These are phyloP conservation scores for Atopsyche davidsoni DNA, from an alignment of 1,140 invertebrate genomes.

Conservation along the genomic window DNA sequence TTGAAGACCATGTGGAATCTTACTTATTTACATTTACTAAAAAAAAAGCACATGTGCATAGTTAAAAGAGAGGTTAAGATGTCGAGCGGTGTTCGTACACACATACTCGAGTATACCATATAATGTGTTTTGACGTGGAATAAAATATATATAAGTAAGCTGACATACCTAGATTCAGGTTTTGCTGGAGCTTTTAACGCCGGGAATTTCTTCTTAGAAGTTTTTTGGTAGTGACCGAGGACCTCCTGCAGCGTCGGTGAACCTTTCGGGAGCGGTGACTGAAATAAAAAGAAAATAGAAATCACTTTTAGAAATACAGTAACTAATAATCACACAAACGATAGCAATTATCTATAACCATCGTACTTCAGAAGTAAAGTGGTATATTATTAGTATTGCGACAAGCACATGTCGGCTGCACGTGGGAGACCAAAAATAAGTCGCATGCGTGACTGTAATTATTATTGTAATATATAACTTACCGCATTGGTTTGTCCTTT, in stretches of 20 bases:
- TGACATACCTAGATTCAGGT: conserved; percentile 6
- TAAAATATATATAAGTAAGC: conserved; percentile 8
- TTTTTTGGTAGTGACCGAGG: conserved; percentile 45
- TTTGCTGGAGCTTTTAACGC: conserved; percentile 27
- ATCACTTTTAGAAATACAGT: too few species aligned
- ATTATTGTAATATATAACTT: conserved; percentile 34
- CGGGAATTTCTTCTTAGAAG: conserved; percentile 42
- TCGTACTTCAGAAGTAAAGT: too few species aligned
- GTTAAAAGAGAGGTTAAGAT: conserved; percentile 3
- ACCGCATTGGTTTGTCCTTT: conserved; percentile 57
- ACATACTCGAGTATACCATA: too few species aligned
- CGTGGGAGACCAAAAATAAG: not conserved
- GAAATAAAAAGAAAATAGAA: conserved; percentile 25
- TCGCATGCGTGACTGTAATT: too few species aligned
- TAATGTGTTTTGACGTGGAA: too few species aligned
- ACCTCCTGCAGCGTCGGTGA: conserved; percentile 48
- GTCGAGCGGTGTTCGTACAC: too few species aligned
- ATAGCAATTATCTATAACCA: too few species aligned
- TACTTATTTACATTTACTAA: too few species aligned
- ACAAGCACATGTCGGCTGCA: not conserved
- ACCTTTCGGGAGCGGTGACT: conserved; percentile 46
- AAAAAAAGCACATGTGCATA: not conserved
- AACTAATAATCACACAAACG: too few species aligned
- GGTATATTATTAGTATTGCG: not conserved
- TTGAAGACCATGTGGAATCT: too few species aligned